A percentile compares a stretch with the other conserved stretches of the same genome.
phyloP scores from a whole-genome alignment of 2,888 invertebrate genomes.

The Heteromyza rotundicornis region DNA sequence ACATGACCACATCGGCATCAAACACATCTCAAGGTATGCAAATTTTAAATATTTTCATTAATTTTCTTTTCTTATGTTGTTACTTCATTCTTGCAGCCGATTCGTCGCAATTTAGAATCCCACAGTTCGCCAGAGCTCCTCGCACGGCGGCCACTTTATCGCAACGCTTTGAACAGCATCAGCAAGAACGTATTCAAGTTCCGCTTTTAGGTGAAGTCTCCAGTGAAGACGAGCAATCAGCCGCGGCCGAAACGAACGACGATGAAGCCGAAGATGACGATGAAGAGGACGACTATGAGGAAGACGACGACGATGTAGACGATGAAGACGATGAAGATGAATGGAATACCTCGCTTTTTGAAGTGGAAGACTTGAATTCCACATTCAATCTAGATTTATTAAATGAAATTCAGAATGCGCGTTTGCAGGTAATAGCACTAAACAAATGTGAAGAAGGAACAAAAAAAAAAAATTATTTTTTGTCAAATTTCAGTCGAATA shows the following conservation, averaged over 20 bases:
- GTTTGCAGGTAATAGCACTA: conserved; percentile 33
- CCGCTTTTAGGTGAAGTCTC: conserved; percentile 2
- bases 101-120: conserved; percentile 16
- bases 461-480: too few species aligned
- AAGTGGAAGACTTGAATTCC: conserved; percentile 22
- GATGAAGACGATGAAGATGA: conserved; percentile 31
- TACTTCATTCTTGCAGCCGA: conserved; percentile 13
- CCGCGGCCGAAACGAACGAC: neutral
- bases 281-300: conserved; percentile 27
- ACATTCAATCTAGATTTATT: conserved; percentile 30
- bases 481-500: too few species aligned
- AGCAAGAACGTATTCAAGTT: conserved; percentile 12
- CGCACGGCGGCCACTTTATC: neutral
- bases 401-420: conserved; percentile 29
- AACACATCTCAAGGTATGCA: neutral
- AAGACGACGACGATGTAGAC: conserved; percentile 29
- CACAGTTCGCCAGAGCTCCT: neutral
- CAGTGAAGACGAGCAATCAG: conserved; percentile 20
- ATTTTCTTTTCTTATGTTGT: too few species aligned
- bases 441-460: too few species aligned
- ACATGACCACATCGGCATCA: neutral
- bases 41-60: too few species aligned
- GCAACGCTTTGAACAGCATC: conserved; percentile 11
- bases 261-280: conserved; percentile 13
- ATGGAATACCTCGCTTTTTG: conserved; percentile 17